Conservation (phyloP, 2,888 invertebrate genomes). For the Tetragonula carbonaria region DNA sequence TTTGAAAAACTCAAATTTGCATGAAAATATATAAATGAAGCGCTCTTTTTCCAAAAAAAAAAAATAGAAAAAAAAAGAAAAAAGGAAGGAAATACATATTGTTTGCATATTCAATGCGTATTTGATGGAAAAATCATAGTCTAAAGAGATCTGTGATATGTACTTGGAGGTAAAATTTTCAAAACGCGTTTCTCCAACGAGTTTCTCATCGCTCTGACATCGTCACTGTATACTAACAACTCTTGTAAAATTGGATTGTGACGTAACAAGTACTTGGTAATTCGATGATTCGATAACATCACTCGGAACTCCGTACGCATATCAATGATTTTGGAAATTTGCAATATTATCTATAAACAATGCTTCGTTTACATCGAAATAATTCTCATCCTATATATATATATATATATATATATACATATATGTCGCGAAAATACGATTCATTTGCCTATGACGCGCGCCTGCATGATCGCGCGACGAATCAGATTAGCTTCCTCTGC, state of each 20-base stretch:
- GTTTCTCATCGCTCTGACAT: no score
- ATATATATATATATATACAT: conserved; percentile 15
- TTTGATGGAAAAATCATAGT: not conserved
- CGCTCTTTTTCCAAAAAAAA: not conserved
- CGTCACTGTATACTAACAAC: not conserved
- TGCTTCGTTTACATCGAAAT: conserved; percentile 25
- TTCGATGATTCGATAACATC: conserved; percentile 7
- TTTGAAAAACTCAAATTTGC: no score
- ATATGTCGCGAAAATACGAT: conserved; percentile 56
- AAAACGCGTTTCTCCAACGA: no score
- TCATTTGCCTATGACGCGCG: conserved; percentile 42
- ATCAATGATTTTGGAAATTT: conserved; percentile 14
- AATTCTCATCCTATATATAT: conserved; percentile 18
- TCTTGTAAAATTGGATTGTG: not conserved
- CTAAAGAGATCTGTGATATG: not conserved
- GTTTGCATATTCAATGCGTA: not conserved
- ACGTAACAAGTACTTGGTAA: not conserved
- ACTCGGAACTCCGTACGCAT: not conserved
- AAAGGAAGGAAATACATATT: no score
- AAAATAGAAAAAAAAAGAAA: fast-evolving
- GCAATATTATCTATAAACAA: conserved; percentile 36
- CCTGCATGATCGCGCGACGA: conserved; percentile 58
- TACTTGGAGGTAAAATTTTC: no score
- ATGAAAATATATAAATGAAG: not conserved
- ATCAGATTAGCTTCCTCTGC: conserved; percentile 37